These are phyloP conservation scores for Aphelenchoides bicaudatus DNA, from an alignment of 2,888 invertebrate species.

Conservation along the genomic window DNA sequence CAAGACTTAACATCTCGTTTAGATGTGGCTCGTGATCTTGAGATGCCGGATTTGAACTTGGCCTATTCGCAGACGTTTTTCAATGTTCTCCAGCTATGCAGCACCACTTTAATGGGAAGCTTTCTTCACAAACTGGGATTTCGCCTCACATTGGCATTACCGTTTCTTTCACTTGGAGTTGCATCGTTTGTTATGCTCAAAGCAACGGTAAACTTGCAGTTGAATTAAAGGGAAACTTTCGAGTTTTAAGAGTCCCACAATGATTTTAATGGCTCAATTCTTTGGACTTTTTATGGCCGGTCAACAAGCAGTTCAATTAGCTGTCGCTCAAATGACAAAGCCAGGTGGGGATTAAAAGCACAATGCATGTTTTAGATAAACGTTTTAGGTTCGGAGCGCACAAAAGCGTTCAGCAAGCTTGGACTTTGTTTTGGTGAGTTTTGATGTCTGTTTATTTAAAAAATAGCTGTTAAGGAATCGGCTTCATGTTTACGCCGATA, in stretches of 20 bases:
- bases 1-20: background rate
- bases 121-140: constrained; percentile 43
- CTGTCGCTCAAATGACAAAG: constrained; percentile 43
- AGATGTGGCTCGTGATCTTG: constrained; percentile 18
- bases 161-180: constrained; percentile 36
- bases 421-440: constrained; percentile 45
- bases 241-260: constrained; percentile 12
- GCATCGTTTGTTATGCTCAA: constrained; percentile 37
- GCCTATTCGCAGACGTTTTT: constrained; percentile 49
- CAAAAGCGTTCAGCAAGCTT: constrained; percentile 47
- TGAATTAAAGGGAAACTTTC: constrained; percentile 2
- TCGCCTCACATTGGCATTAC: constrained; percentile 34
- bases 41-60: constrained; percentile 40
- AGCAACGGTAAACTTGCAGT: constrained; percentile 33
- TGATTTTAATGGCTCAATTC: constrained; percentile 15
- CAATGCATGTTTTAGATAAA: too few species aligned
- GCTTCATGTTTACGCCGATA: constrained; percentile 37
- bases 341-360: too few species aligned
- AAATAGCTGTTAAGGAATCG: constrained; percentile 30
- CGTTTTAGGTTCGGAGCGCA: too few species aligned
- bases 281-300: constrained; percentile 47
- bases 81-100: constrained; percentile 46
- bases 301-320: constrained; percentile 48
- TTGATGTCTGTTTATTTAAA: constrained; percentile 10
- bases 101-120: constrained; percentile 47